Percentiles rank a stretch among this genome's conserved stretches.
phyloP scores from a whole-genome alignment of 2,797 vertebrate genomes.

The Paratrypauchen microcephalus region DNA sequence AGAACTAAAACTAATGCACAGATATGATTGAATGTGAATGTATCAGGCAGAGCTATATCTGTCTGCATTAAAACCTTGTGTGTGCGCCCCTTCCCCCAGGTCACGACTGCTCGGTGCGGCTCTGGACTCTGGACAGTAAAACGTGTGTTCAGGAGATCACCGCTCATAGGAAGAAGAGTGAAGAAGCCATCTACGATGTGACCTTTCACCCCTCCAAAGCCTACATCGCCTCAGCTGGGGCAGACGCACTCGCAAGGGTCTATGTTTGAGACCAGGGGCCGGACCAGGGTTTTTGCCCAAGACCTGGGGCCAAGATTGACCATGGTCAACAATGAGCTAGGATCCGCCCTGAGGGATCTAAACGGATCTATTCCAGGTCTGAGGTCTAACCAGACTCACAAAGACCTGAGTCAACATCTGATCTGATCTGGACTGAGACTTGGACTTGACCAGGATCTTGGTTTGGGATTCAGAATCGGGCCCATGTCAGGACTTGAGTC shows the following conservation, averaged over 20 bases:
- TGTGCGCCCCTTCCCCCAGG: conserved; percentile 73
- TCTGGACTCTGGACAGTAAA: conserved; percentile 99
- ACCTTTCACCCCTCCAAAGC: conserved; percentile 99
- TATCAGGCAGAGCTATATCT: no score
- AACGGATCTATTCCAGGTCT: no score
- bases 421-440: neutral
- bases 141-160: conserved; percentile 99
- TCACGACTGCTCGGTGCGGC: conserved; percentile 97
- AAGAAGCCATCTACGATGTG: conserved; percentile 98
- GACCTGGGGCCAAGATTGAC: no score
- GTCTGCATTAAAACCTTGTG: neutral
- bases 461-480: neutral
- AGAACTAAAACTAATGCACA: no score
- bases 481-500: no score
- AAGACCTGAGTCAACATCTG: neutral
- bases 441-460: neutral
- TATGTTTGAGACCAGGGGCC: conserved; percentile 58
- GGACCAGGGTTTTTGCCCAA: neutral
- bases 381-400: neutral
- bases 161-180: conserved; percentile 96
- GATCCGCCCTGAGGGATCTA: no score
- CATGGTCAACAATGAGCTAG: no score
- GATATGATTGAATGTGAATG: no score
- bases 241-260: conserved; percentile 97
- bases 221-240: conserved; percentile 96